phyloP scores from a whole-genome alignment of 1,140 invertebrate genomes.

The Drosophila sucinea region DNA sequence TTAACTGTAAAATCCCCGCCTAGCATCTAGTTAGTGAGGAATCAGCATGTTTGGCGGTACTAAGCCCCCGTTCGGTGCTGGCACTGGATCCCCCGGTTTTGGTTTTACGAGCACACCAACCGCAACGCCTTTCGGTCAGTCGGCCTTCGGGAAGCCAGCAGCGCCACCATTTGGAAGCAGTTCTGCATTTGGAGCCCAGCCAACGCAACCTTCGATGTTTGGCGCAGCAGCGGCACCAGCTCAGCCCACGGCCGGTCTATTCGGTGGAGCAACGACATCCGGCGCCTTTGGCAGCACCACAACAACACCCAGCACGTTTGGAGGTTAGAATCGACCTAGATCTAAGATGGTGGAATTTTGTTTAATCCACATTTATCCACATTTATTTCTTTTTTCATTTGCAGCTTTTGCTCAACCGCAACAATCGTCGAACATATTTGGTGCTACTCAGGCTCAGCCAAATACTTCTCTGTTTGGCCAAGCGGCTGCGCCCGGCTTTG shows the following conservation, averaged over 20 bases:
- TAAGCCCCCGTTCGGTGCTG: slow-evolving; percentile 77
- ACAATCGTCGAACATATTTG: slow-evolving; percentile 73
- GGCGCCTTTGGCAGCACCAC: slow-evolving; percentile 84
- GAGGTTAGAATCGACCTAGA: slow-evolving; percentile 72
- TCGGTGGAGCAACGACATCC: slow-evolving; percentile 81
- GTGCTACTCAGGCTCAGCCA: slow-evolving; percentile 52
- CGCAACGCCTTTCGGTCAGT: slow-evolving; percentile 70
- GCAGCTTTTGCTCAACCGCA: slow-evolving; percentile 72
- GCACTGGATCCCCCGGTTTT: slow-evolving; percentile 63
- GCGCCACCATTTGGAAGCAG: slow-evolving; percentile 76
- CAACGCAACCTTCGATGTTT: slow-evolving; percentile 80
- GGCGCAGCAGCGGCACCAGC: slow-evolving; percentile 82
- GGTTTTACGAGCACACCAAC: slow-evolving; percentile 69
- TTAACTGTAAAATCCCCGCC: not conserved
- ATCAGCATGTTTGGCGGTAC: slow-evolving; percentile 78
- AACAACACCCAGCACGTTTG: slow-evolving; percentile 83
- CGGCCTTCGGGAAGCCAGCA: slow-evolving; percentile 81
- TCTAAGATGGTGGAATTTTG: not conserved
- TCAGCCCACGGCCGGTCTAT: slow-evolving; percentile 83
- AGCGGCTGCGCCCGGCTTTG: slow-evolving; percentile 85
- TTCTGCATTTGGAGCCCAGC: slow-evolving; percentile 76
- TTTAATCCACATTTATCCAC: too few species aligned
- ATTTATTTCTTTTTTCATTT: not conserved
- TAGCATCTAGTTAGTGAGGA: slow-evolving; percentile 3
- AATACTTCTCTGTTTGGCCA: slow-evolving; percentile 84